These are phyloP conservation scores for Dastarcus helophoroides DNA, from an alignment of 2,888 invertebrate species.

Conservation along the genomic window DNA sequence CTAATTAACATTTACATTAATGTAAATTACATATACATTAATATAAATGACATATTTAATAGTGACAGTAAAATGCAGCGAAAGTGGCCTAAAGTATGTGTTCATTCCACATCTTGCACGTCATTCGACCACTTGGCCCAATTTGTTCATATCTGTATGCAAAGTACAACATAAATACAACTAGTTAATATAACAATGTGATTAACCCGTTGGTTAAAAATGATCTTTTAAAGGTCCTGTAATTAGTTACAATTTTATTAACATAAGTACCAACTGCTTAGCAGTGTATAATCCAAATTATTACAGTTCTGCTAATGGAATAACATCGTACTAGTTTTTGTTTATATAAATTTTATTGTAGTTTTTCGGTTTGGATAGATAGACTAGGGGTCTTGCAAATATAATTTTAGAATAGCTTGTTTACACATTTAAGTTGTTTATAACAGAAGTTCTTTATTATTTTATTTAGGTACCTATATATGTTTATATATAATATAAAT, in stretches of 20 bases:
- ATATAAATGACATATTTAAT: no score
- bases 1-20: no score
- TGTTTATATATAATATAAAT: conserved; percentile 24
- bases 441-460: conserved; percentile 29
- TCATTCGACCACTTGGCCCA: no score
- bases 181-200: conserved; percentile 26
- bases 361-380: conserved; percentile 30
- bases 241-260: conserved; percentile 23
- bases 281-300: conserved; percentile 29
- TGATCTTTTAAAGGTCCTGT: conserved; percentile 28
- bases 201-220: conserved; percentile 31
- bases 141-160: no score
- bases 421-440: conserved; percentile 27
- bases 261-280: conserved; percentile 29
- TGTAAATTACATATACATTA: no score
- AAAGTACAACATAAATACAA: conserved; percentile 14
- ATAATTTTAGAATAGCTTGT: conserved; percentile 24
- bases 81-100: no score
- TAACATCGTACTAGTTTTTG: conserved; percentile 29
- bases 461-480: conserved; percentile 18
- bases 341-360: conserved; percentile 19
- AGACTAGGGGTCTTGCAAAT: conserved; percentile 34
- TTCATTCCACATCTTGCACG: no score
- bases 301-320: conserved; percentile 19
- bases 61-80: no score